Percentiles rank a stretch among this genome's conserved stretches.
Conservation (phyloP, 2,888 invertebrate genomes). For the Priocnemis perturbator region DNA sequence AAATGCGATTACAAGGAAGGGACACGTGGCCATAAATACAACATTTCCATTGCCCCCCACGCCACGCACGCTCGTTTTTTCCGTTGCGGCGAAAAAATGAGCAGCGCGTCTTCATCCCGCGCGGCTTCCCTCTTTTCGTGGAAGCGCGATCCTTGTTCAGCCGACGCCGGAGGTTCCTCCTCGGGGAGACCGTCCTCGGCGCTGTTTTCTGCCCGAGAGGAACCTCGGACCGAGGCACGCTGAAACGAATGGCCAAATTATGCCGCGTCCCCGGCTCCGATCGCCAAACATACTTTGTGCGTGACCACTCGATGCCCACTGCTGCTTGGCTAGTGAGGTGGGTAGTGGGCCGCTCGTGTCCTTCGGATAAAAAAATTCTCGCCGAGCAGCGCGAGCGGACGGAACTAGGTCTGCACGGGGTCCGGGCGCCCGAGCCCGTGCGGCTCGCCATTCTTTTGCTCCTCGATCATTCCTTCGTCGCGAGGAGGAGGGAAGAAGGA, state of each 20-base stretch:
- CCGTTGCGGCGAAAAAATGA: no score
- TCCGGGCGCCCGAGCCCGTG: no score
- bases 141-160: slow-evolving; percentile 10
- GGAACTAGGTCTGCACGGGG: no score
- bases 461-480: neutral
- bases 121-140: neutral
- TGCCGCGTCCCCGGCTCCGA: slow-evolving; percentile 23
- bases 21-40: no score
- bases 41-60: no score
- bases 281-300: slow-evolving; percentile 30
- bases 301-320: neutral
- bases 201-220: no score
- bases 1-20: no score
- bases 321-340: no score
- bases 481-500: neutral
- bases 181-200: slow-evolving; percentile 8
- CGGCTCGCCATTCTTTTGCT: neutral
- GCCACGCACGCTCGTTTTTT: no score
- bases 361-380: no score
- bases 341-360: no score
- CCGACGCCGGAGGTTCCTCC: slow-evolving; percentile 22
- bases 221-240: slow-evolving; percentile 27
- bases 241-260: slow-evolving; percentile 51
- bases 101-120: neutral
- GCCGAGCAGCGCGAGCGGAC: no score